A percentile compares a stretch with the other conserved stretches of the same genome.
phyloP scores from a whole-genome alignment of 2,888 invertebrate genomes.

The Scelioninae gen. 2 region DNA sequence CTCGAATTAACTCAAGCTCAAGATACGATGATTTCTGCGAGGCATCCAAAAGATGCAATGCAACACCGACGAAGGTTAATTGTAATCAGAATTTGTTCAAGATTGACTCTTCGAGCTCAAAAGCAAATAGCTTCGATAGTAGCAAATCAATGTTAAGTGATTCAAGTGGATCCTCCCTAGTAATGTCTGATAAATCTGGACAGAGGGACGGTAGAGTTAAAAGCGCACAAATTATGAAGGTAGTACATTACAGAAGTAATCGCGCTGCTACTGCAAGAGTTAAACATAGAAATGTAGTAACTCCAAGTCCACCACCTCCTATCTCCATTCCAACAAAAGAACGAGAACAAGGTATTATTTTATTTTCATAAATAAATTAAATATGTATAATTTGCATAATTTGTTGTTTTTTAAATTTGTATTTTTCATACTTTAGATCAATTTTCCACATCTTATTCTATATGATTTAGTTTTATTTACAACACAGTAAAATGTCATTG shows the following conservation, averaged over 20 bases:
- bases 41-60: conserved; percentile 19
- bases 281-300: conserved; percentile 78
- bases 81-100: conserved; percentile 52
- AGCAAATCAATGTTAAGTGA: conserved; percentile 69
- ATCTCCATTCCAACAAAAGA: conserved; percentile 78
- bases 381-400: too few species aligned
- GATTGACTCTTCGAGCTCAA: conserved; percentile 64
- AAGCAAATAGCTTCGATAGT: conserved; percentile 70
- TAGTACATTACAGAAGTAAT: conserved; percentile 76
- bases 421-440: too few species aligned
- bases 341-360: conserved; percentile 81
- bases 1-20: not conserved
- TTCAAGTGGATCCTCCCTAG: conserved; percentile 67
- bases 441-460: too few species aligned
- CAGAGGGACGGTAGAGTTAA: conserved; percentile 64
- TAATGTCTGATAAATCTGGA: conserved; percentile 60
- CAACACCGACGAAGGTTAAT: conserved; percentile 27
- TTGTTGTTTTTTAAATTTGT: too few species aligned
- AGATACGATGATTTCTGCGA: conserved; percentile 31
- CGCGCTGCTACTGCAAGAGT: conserved; percentile 81
- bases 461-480: too few species aligned
- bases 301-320: conserved; percentile 76
- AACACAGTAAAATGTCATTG: too few species aligned
- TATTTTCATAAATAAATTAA: too few species aligned
- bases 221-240: conserved; percentile 74